Evolutionary conservation across 2,113 vertebrate genomes (phyloP).

Genomic region (Pteropus alecto): DNA sequence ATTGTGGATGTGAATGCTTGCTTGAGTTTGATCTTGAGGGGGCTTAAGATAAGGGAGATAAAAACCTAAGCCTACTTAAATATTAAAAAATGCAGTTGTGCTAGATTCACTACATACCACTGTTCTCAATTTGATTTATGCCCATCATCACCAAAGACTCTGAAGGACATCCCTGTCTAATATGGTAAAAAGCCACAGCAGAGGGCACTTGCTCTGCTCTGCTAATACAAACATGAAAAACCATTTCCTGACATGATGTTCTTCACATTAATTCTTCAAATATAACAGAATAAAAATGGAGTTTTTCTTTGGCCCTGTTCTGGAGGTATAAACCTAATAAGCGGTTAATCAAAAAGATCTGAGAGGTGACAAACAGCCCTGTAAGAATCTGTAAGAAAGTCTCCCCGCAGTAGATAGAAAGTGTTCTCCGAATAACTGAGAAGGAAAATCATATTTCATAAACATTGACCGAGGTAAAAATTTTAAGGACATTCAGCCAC

Average conservation of each 20-base stretch:
- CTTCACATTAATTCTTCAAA: constrained; percentile 79
- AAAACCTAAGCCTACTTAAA: constrained; percentile 84
- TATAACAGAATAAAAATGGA: constrained; percentile 71
- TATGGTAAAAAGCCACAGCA: constrained; percentile 77
- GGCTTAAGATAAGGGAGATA: constrained; percentile 75
- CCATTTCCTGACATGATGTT: constrained; percentile 74
- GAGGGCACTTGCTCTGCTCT: constrained; percentile 75
- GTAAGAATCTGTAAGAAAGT: constrained; percentile 65
- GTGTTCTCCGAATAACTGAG: constrained; percentile 22
- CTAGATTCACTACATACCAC: constrained; percentile 79
- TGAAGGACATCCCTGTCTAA: constrained; percentile 81
- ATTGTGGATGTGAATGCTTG: constrained; percentile 78
- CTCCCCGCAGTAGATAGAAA: constrained; percentile 54
- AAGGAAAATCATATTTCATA: constrained; percentile 43
- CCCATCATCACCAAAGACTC: constrained; percentile 73
- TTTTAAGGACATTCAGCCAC: neutral
- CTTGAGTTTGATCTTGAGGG: constrained; percentile 82
- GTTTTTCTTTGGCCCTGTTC: constrained; percentile 74
- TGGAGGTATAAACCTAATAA: constrained; percentile 63
- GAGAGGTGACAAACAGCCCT: constrained; percentile 66
- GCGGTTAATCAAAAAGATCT: constrained; percentile 78
- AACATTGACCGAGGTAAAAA: neutral
- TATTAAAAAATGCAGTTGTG: constrained; percentile 85
- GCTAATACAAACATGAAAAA: constrained; percentile 81
- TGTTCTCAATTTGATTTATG: constrained; percentile 83